Percentiles rank a stretch among this genome's conserved stretches.
These are phyloP conservation scores for Hemibagrus guttatus DNA, from an alignment of 2,797 vertebrate genomes.

Conservation along the genomic window DNA sequence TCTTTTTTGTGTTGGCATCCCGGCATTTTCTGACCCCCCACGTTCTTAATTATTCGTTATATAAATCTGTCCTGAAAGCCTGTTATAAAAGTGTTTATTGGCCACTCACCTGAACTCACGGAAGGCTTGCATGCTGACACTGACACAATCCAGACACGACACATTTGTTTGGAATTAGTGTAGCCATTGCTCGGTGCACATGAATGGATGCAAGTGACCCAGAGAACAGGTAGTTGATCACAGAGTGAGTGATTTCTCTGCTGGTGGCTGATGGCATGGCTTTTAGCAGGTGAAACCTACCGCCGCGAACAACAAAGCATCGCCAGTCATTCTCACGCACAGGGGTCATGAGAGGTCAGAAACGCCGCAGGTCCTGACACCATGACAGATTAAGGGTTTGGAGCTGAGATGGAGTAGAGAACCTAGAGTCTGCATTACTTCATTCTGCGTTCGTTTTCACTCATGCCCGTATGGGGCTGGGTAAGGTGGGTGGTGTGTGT, in stretches of 20 bases:
- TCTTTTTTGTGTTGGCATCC: conserved; percentile 34
- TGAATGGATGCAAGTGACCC: conserved; percentile 48
- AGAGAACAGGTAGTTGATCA: conserved; percentile 64
- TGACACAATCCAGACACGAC: conserved; percentile 59
- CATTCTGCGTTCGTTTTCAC: conserved; percentile 77
- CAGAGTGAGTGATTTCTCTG: conserved; percentile 64
- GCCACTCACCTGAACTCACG: conserved; percentile 52
- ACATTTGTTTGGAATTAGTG: conserved; percentile 64
- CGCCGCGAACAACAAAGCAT: conserved; percentile 71
- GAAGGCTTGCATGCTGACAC: conserved; percentile 41
- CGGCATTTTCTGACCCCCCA: conserved; percentile 34
- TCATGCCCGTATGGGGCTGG: conserved; percentile 61
- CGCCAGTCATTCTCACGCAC: conserved; percentile 69
- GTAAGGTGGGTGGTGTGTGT: conserved; percentile 69
- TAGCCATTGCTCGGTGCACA: conserved; percentile 31
- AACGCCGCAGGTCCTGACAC: conserved; percentile 67
- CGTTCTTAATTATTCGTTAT: conserved; percentile 46
- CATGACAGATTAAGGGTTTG: conserved; percentile 82
- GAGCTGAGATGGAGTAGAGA: conserved; percentile 74
- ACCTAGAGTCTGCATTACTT: conserved; percentile 76
- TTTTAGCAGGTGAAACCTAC: conserved; percentile 74
- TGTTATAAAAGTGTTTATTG: conserved; percentile 49
- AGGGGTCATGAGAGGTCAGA: conserved; percentile 70
- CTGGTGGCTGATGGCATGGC: conserved; percentile 74
- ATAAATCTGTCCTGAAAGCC: conserved; percentile 55